Conservation (phyloP, 1,140 invertebrate species). For the Caenorhabditis tropicalis region DNA sequence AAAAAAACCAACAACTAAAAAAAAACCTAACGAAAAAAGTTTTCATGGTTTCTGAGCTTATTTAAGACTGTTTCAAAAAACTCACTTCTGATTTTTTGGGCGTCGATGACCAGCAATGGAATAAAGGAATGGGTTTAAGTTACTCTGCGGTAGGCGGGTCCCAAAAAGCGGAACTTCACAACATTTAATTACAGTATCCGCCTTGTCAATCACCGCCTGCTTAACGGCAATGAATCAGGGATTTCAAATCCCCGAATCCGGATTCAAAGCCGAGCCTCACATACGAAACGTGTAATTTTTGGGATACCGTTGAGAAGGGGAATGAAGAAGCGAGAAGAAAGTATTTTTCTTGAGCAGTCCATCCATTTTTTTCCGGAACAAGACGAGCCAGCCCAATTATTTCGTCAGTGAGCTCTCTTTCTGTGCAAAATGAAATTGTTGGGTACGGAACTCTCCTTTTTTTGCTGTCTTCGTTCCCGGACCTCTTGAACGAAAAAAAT, state of each 20-base stretch:
- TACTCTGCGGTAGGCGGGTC: not conserved
- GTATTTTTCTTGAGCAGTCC: slow-evolving; percentile 4
- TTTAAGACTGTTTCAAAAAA: no score
- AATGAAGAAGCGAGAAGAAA: not conserved
- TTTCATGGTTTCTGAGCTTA: no score
- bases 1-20: no score
- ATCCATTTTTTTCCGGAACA: slow-evolving; percentile 31
- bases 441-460: slow-evolving; percentile 39
- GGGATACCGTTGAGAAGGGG: not conserved
- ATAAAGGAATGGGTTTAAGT: no score
- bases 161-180: not conserved
- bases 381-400: slow-evolving; percentile 26
- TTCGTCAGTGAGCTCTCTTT: slow-evolving; percentile 36
- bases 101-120: no score
- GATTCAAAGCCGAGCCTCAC: not conserved
- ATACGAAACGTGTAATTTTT: not conserved
- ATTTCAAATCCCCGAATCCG: not conserved
- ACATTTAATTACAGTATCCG: not conserved
- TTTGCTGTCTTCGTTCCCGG: not conserved
- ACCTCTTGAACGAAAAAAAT: not conserved
- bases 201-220: not conserved
- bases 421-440: slow-evolving; percentile 42
- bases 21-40: no score
- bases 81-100: no score
- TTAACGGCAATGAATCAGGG: not conserved